Conservation (phyloP, 2,888 invertebrate species). For the Elgonia sp. region DNA sequence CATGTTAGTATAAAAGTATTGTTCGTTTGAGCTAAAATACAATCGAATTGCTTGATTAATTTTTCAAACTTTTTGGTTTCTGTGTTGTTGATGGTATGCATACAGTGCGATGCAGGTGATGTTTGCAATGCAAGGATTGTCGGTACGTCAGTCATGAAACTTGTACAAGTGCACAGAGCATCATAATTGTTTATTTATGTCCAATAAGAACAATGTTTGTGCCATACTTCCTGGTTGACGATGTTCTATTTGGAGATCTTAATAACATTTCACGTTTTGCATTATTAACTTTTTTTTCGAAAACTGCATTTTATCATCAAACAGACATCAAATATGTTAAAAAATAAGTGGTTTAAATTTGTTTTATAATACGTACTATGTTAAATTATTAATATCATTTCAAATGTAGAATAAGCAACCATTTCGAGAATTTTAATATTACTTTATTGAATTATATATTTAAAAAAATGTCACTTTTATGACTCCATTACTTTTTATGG, state of each 20-base stretch:
- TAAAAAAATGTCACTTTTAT: too few relatives aligned
- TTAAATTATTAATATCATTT: too few relatives aligned
- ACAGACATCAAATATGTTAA: too few relatives aligned
- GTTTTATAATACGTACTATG: too few relatives aligned
- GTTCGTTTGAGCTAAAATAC: too few relatives aligned
- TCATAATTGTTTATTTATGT: conserved; percentile 54
- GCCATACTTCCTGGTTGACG: neutral
- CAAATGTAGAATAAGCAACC: too few relatives aligned
- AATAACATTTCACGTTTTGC: neutral
- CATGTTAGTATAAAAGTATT: too few relatives aligned
- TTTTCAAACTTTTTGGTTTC: conserved; percentile 34
- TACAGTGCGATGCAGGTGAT: conserved; percentile 28
- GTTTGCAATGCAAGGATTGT: conserved; percentile 25
- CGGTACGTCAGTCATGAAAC: conserved; percentile 30
- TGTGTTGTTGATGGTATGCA: conserved; percentile 4
- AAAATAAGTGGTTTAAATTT: too few relatives aligned
- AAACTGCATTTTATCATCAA: neutral
- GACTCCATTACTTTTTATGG: too few relatives aligned
- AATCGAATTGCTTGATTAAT: conserved; percentile 32
- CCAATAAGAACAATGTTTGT: conserved; percentile 15
- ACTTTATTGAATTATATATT: too few relatives aligned
- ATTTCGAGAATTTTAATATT: too few relatives aligned
- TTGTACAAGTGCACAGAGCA: conserved; percentile 39
- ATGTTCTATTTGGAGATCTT: neutral
- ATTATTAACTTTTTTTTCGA: neutral